phyloP scores from a whole-genome alignment of 2,797 vertebrate genomes.

The Tokudaia tokunoshimensis region DNA sequence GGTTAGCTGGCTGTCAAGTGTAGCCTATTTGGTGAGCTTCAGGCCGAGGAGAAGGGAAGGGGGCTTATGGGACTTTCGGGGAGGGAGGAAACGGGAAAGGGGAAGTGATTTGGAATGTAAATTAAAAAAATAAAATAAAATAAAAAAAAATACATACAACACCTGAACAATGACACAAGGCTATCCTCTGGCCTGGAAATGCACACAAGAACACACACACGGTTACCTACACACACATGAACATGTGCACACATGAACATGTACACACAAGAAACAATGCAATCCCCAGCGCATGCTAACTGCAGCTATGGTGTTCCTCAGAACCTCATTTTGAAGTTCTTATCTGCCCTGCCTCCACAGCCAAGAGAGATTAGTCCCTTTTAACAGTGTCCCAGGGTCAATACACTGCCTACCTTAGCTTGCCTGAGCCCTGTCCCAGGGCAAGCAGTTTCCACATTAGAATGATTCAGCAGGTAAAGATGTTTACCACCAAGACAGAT shows the following conservation, averaged over 20 bases:
- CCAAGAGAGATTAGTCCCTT: background rate
- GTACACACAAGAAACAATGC: background rate
- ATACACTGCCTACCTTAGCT: background rate
- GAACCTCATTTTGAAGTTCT: background rate
- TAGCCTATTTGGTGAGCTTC: background rate
- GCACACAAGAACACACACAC: background rate
- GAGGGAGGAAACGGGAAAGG: too few relatives aligned
- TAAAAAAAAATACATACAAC: background rate
- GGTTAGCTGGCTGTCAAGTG: background rate
- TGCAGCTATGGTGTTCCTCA: background rate
- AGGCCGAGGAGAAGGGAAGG: too few relatives aligned
- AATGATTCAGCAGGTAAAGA: background rate
- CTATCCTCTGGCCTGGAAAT: background rate
- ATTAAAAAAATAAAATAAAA: too few relatives aligned
- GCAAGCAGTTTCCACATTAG: background rate
- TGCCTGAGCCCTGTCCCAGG: background rate
- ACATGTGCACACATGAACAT: background rate
- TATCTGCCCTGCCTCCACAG: background rate
- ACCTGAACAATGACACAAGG: background rate
- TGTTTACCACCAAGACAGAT: background rate
- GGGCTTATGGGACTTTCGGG: too few relatives aligned
- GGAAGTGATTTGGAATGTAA: too few relatives aligned
- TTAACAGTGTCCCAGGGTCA: background rate
- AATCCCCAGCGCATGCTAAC: slow-evolving; percentile 12
- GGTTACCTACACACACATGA: too few relatives aligned